Base-by-base conservation (phyloP, 2,888 invertebrate species). In the Chaetoderma sp. region DNA sequence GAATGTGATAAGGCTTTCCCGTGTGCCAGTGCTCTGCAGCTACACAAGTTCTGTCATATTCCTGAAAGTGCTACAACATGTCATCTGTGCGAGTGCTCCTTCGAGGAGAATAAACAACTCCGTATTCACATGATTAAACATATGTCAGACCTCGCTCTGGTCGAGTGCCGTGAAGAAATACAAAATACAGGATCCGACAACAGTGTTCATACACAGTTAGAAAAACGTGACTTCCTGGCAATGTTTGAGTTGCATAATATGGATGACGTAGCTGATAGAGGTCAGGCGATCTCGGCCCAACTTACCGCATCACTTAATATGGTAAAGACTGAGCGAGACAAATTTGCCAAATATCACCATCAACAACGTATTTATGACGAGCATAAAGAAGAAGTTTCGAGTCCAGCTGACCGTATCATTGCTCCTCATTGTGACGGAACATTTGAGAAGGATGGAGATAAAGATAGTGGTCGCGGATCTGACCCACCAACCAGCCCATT, bases 151-250 rank as follows among this genome's bases (percentile, higher is more conserved):
- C 72, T 66, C 60, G 76, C 78, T 39, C 77, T 77, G 65, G 76
- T 73, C 47, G 76, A 80, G 45, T 71, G 73, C 49, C 84, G 83
- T 5, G 90, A 91, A 27, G 88, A 89, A 27, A 72, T 76, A 21
- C 60, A 70, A 6, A 68, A 67, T 18, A 25, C 67, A 3, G 69
- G 30, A 54, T 71, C 68, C 0, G 72, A 73, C 33, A 56, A 65
- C 50, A 70, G 79, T 10, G 59, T 68, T 52, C n/a, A n/a, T n/a
- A n/a, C n/a, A n/a, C n/a, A n/a, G n/a, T n/a, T n/a, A n/a, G n/a
- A n/a, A n/a, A 89, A 94, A 42, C 92, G 92, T 65, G 92, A 93
- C 75, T 94, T 95, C 84, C 92, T 95, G 80, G 92, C 93, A 0
- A 91, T 93, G 69, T 87, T 95, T 27, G 92, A 94, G 81, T 67